Base-by-base conservation (phyloP, 2,113 vertebrate species). In the Hyla sarda region DNA sequence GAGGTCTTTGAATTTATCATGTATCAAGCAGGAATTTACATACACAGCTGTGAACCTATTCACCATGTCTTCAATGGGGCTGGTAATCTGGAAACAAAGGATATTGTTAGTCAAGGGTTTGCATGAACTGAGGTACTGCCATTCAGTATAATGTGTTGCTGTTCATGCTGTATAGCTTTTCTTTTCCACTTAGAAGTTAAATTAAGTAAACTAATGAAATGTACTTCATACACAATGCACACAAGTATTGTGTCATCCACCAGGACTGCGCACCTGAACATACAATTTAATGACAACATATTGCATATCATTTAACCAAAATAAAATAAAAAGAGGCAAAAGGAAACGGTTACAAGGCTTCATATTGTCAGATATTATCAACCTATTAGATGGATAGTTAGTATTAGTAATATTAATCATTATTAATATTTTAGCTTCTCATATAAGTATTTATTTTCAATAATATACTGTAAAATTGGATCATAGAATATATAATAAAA, bases 141-240 rank as follows among this genome's bases (percentile, higher is more conserved):
- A 47, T 21, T 56, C 23, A 19, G 5, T 30, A 58, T 32, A 50
- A 76, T 76, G 72, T 84, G 52, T 48, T 65, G n/a, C 25, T 30
- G 41, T 56, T 34, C 50, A 74, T 45, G 32, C 52, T 37, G 32
- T 79, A 79, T 79, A 60, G 48, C 50, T 41, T 58, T 58, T 60
- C 23, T 58, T 60, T 21, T 56, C 11, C 25, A 83, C 69, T 76
- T 56, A 83, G 34, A 48, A 54, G 67, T 82, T 69, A 83, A 83
- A 83, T 83, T 83, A 83, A 56, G 52, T 50, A 58, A 37, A 74
- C 47, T 74, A 83, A 74, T 85, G 74, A 50, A 72, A 86, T 86
- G 41, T 37, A 58, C 41, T 71, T 65, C 71, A 67, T 67, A 71
- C 32, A 41, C n/a, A 69, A 21, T 48, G 50, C 48, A 79, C 11